Percentiles rank a stretch among this genome's conserved stretches.
phyloP scores from a whole-genome alignment of 2,888 invertebrate genomes.

The Ectobius pallidus region DNA sequence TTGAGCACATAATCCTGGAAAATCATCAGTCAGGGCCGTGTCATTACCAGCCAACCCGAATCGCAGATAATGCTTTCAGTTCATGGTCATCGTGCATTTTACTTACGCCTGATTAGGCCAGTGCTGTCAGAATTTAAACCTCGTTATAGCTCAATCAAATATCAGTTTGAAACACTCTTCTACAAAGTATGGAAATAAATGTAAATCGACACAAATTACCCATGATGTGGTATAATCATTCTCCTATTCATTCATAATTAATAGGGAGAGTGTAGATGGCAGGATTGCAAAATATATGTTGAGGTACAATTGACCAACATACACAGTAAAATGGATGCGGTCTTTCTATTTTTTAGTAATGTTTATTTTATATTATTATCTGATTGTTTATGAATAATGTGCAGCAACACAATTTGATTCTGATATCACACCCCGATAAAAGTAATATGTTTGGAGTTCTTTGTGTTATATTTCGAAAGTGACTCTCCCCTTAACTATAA shows the following conservation, averaged over 20 bases:
- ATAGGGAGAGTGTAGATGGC: background rate
- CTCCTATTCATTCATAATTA: background rate
- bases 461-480: no score
- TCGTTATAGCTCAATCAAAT: slow-evolving; percentile 3
- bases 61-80: no score
- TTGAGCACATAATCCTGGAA: no score
- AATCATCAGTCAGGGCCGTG: no score
- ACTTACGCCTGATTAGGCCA: background rate
- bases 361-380: background rate
- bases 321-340: background rate
- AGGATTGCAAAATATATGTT: slow-evolving; percentile 1
- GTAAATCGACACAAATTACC: slow-evolving; percentile 11
- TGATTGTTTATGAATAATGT: background rate
- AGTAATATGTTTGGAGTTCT: no score
- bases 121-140: background rate
- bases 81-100: no score
- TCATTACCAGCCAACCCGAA: no score
- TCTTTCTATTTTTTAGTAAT: background rate
- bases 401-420: no score
- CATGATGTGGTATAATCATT: background rate
- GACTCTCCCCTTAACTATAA: no score
- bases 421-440: no score
- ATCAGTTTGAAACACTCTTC: background rate
- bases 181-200: background rate
- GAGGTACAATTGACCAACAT: background rate